Percentiles rank a stretch among this genome's conserved stretches.
Conservation (phyloP, 1,140 invertebrate species). For the Diprion similis region DNA sequence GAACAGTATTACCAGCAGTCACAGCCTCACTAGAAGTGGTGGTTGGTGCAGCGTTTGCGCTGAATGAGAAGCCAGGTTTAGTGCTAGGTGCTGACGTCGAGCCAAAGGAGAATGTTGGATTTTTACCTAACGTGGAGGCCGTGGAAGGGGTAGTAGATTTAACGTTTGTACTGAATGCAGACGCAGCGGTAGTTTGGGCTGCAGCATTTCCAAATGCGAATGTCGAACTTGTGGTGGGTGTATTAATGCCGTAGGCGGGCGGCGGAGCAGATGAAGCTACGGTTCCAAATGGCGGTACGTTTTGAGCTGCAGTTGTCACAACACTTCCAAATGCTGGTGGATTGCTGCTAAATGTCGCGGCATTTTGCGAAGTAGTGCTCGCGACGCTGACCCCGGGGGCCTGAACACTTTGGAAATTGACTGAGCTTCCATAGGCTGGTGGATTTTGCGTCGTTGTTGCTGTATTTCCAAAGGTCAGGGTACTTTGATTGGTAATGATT, state of each 20-base stretch:
- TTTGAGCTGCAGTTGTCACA: not conserved
- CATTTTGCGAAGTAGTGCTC: not conserved
- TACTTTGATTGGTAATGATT: not conserved
- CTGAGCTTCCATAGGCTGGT: not conserved
- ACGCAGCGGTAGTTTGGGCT: not conserved
- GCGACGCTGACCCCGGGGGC: not conserved
- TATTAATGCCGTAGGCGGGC: not conserved
- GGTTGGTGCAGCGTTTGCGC: conserved; percentile 20
- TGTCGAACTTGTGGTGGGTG: not conserved
- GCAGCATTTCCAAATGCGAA: not conserved
- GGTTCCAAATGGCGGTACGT: not conserved
- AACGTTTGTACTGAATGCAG: conserved; percentile 9
- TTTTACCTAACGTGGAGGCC: not conserved
- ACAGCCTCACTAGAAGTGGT: not conserved
- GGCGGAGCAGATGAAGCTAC: not conserved
- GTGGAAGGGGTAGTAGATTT: conserved; percentile 17
- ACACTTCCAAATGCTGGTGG: conserved; percentile 18
- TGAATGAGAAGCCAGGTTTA: conserved; percentile 24
- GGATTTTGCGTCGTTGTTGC: not conserved
- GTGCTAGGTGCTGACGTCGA: conserved; percentile 8
- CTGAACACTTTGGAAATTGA: not conserved
- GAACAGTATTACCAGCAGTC: not conserved
- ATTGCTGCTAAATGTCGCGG: conserved; percentile 18
- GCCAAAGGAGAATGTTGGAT: conserved; percentile 13
- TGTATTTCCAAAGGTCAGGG: not conserved